Percentiles rank a stretch among this genome's conserved stretches.
Evolutionary conservation across 2,888 invertebrate genomes (phyloP).

Genomic region (Metellina segmentata): DNA sequence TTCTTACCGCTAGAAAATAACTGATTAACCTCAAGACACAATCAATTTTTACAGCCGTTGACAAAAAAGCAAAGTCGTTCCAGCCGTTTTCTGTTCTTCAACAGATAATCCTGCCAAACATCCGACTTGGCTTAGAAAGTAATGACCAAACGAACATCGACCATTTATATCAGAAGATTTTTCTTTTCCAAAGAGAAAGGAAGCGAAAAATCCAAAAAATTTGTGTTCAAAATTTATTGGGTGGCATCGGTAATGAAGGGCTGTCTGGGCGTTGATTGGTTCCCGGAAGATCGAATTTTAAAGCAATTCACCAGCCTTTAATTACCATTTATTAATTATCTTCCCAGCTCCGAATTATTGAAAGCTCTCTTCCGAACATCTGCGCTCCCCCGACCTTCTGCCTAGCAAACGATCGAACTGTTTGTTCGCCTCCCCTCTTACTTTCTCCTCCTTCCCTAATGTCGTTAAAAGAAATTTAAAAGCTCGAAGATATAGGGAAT

Average conservation of each 20-base stretch:
- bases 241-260: slow-evolving; percentile 4
- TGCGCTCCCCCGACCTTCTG: slow-evolving; percentile 31
- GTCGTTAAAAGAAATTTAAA: no score
- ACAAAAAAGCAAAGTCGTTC: no score
- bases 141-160: no score
- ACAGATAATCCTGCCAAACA: no score
- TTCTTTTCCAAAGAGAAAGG: no score
- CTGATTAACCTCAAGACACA: no score
- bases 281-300: slow-evolving; percentile 39
- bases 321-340: slow-evolving; percentile 55
- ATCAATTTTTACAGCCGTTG: no score
- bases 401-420: slow-evolving; percentile 9
- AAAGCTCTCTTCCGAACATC: slow-evolving; percentile 27
- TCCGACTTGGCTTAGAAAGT: no score
- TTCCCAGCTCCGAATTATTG: slow-evolving; percentile 18
- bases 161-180: no score
- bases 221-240: neutral
- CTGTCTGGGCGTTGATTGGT: slow-evolving; percentile 1
- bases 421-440: neutral
- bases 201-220: slow-evolving; percentile 1
- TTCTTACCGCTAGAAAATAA: no score
- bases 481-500: no score
- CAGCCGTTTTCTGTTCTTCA: no score
- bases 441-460: neutral
- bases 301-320: slow-evolving; percentile 41